Conservation (phyloP, 2,113 vertebrate genomes). For the Gymnarchus niloticus region DNA sequence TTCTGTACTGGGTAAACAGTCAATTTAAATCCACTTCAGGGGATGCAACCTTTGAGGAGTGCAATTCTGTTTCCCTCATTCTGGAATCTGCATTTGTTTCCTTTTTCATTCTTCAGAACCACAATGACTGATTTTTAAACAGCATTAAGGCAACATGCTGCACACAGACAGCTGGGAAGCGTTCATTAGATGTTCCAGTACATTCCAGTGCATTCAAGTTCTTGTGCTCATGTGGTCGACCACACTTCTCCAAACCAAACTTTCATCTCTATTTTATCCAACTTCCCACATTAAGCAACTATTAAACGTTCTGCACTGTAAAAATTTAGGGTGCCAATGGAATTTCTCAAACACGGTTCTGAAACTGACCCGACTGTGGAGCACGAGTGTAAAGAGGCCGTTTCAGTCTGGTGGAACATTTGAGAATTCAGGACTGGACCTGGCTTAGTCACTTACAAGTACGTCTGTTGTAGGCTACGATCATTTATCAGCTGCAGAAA, state of each 20-base stretch:
- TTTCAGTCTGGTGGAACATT: background rate
- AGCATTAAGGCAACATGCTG: background rate
- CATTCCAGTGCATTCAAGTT: background rate
- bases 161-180: background rate
- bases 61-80: background rate
- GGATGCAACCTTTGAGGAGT: background rate
- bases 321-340: background rate
- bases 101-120: background rate
- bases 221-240: background rate
- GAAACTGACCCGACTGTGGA: background rate
- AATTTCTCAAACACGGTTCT: background rate
- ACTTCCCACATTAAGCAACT: background rate
- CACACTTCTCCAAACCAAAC: background rate
- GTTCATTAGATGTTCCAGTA: background rate
- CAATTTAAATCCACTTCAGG: slow-evolving; percentile 6
- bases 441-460: background rate
- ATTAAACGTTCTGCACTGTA: background rate
- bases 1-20: background rate
- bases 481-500: background rate
- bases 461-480: background rate
- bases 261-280: background rate
- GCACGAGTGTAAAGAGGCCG: background rate
- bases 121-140: background rate
- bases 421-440: too few species aligned
- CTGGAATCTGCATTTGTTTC: background rate